Evolutionary conservation across 2,888 invertebrate genomes (phyloP).

Genomic region (Pharmacophagus antenor): DNA sequence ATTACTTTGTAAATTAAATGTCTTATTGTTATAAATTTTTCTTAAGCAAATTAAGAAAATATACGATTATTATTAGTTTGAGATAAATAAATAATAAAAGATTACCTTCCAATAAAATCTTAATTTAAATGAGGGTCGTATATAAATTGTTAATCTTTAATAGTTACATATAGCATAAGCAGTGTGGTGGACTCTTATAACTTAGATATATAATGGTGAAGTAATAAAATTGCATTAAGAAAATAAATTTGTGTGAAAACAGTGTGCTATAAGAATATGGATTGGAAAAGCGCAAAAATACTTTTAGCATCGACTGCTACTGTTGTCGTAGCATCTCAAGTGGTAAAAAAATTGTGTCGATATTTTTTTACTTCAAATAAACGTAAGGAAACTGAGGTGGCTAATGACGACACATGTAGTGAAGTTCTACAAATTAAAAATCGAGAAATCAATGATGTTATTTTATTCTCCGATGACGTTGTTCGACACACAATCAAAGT

Average conservation of each 20-base stretch:
- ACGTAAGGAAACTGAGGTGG: conserved; percentile 41
- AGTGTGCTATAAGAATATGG: conserved; percentile 46
- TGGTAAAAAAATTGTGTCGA: conserved; percentile 63
- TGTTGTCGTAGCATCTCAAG: conserved; percentile 64
- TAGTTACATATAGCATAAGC: conserved; percentile 54
- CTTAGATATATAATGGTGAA: conserved; percentile 13
- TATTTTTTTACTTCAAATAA: conserved; percentile 54
- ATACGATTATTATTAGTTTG: neutral
- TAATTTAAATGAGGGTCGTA: conserved; percentile 4
- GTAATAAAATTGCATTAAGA: conserved; percentile 39
- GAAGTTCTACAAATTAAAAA: conserved; percentile 57
- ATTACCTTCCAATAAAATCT: neutral
- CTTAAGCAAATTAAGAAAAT: neutral
- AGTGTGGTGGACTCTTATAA: conserved; percentile 61
- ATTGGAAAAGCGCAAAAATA: conserved; percentile 71
- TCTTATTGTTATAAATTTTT: too few species aligned
- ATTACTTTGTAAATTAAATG: too few species aligned
- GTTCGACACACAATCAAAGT: conserved; percentile 62
- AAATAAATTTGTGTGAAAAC: conserved; percentile 31
- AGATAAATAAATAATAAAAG: neutral
- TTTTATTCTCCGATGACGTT: conserved; percentile 70
- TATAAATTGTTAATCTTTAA: neutral
- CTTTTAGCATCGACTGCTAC: conserved; percentile 68
- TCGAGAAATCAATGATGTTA: conserved; percentile 74
- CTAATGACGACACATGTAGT: conserved; percentile 52